Base-by-base conservation (phyloP, 64 coral and sea anemone genomes). In the Pachyseris speciosa region DNA sequence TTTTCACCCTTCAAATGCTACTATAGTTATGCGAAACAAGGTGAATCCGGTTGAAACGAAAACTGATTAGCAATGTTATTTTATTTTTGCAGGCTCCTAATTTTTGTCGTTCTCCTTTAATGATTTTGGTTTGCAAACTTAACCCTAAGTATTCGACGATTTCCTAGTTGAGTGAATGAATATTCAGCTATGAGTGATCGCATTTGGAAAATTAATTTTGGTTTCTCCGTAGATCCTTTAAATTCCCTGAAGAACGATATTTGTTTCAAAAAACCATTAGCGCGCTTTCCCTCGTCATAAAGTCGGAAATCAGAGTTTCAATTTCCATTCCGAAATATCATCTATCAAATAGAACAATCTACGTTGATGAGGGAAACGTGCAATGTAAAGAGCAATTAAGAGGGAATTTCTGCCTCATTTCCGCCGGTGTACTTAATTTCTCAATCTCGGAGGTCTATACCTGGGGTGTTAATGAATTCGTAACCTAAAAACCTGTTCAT, bases 361-460 rank as follows among this genome's bases (percentile, higher is more conserved):
- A 11, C 51, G 37, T 59, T 80, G 45, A 80, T 63, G 53, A 81
- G 77, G 22, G 52, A 81, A 61, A 81, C 51, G 19, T 57, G 33
- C 60, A 81, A 58, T 81, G 77, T 81, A 61, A 63, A 81, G 77
- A 81, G 77, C 48, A 61, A 81, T 81, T 81, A 81, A 63, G 33
- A 53, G 52, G 30, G 77, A 81, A 60, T 81, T 81, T 22, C n/a
- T 61, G 12, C 52, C 28, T 61, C 32, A 81, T 61, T 81, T 81
- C 77, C 77, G 77, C 53, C 77, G 55, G 30, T 5, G 53, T 11
- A 42, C 53, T 81, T 81, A 61, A 38, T 59, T 81, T 81, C 31
- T 38, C 33, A 81, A 81, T 61, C 33, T 39, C 53, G 26, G 53
- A 4, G 12, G 51, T 20, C 31, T 63, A 63, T 29, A 24, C 24